A percentile compares a stretch with the other conserved stretches of the same genome.
Conservation (phyloP, 2,888 invertebrate genomes). For the Uloborus plumipes region DNA sequence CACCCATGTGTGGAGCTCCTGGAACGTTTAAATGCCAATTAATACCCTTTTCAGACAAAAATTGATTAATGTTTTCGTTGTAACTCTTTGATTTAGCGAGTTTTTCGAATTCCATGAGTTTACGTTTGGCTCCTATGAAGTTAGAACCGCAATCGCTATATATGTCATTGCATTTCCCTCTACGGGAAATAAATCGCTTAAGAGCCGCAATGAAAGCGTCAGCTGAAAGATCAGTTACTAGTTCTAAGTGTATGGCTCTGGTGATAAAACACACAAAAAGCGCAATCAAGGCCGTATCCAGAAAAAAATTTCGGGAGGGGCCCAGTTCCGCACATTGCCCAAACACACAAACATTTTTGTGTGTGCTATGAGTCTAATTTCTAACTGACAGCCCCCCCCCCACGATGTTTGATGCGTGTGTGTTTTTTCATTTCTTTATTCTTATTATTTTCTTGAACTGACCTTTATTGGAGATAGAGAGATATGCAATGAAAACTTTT, state of each 20-base stretch:
- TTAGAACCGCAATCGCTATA: conserved; percentile 20
- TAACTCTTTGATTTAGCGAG: neutral
- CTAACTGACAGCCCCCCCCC: too few species aligned
- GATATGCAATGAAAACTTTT: too few species aligned
- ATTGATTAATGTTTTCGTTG: neutral
- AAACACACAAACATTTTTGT: too few species aligned
- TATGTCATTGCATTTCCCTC: conserved; percentile 8
- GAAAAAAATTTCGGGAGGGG: too few species aligned
- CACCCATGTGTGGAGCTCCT: conserved; percentile 14
- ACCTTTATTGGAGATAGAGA: too few species aligned
- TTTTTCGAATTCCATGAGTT: conserved; percentile 14
- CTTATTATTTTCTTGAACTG: too few species aligned
- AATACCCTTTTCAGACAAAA: neutral
- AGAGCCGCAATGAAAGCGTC: conserved; percentile 17
- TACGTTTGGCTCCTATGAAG: conserved; percentile 2
- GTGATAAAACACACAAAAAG: conserved; percentile 17
- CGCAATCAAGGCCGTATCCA: too few species aligned
- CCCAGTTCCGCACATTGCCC: too few species aligned
- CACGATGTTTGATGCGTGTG: too few species aligned
- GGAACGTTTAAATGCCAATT: conserved; percentile 1
- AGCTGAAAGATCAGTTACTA: conserved; percentile 10
- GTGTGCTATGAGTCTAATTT: too few species aligned
- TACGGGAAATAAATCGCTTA: conserved; percentile 3
- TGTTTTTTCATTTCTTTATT: too few species aligned
- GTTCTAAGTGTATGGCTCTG: conserved; percentile 14